A percentile compares a stretch with the other conserved stretches of the same genome.
Conservation (phyloP, 2,888 invertebrate genomes). For the Agonum fuliginosum region DNA sequence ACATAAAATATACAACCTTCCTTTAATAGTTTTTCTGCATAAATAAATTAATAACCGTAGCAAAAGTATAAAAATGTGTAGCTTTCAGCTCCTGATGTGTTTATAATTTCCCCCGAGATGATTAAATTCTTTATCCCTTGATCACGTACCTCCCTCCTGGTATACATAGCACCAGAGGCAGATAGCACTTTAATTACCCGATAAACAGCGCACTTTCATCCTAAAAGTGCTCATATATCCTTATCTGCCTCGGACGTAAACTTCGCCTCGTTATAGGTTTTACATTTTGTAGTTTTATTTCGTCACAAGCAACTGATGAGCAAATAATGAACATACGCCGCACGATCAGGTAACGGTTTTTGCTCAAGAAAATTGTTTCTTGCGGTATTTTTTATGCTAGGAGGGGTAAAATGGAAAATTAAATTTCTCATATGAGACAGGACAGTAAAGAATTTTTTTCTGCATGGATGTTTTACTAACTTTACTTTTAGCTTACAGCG, state of each 20-base stretch:
- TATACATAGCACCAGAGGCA: not conserved
- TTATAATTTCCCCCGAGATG: not conserved
- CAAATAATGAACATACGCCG: conserved; percentile 2
- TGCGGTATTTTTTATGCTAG: not conserved
- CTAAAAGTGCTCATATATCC: not conserved
- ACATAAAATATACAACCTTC: not conserved
- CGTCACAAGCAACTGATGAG: not conserved
- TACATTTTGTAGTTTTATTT: conserved; percentile 2
- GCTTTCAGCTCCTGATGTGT: not conserved
- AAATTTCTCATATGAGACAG: not conserved
- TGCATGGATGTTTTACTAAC: too few species aligned
- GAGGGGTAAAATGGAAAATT: not conserved
- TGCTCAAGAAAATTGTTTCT: not conserved
- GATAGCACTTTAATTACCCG: conserved; percentile 12
- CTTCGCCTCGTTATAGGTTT: not conserved
- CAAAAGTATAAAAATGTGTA: not conserved
- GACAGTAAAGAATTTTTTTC: too few species aligned
- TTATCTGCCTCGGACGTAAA: not conserved
- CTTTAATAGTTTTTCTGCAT: not conserved
- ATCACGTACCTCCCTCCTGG: not conserved
- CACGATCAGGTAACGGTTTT: not conserved
- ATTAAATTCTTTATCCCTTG: not conserved
- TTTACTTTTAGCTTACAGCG: too few species aligned
- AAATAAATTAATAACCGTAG: not conserved
- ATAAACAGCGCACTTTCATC: not conserved